Percentiles rank a stretch among this genome's conserved stretches.
These are phyloP conservation scores for Caenorhabditis sp. DNA, from an alignment of 2,888 invertebrate genomes.

Conservation along the genomic window DNA sequence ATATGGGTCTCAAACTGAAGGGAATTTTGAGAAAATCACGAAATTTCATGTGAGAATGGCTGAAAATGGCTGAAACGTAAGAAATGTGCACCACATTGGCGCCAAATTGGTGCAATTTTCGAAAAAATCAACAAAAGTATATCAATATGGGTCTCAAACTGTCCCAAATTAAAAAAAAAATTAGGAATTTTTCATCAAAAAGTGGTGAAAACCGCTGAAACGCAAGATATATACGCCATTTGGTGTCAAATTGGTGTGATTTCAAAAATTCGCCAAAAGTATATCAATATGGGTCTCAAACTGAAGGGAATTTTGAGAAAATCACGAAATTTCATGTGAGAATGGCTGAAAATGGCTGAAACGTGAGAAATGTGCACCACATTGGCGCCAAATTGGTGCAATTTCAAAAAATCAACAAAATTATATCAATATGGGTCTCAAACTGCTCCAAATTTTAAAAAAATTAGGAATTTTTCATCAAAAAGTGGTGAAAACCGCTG, in stretches of 20 bases:
- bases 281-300: slow-evolving; percentile 1
- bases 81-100: background rate
- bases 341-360: background rate
- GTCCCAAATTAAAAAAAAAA: background rate
- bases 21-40: background rate
- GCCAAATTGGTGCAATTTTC: background rate
- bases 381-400: background rate
- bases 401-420: background rate
- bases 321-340: background rate
- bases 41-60: background rate
- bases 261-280: background rate
- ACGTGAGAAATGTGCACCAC: background rate
- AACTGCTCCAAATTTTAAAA: background rate
- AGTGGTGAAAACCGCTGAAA: too few relatives aligned
- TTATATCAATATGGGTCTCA: background rate
- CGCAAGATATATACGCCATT: too few relatives aligned
- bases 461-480: too few relatives aligned
- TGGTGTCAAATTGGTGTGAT: background rate
- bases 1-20: background rate
- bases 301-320: background rate
- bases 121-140: background rate
- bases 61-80: background rate
- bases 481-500: too few relatives aligned
- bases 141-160: background rate
- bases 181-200: too few relatives aligned